Percentiles rank a stretch among this genome's conserved stretches.
These are phyloP conservation scores for Mormyrus proboscirostris DNA, from an alignment of 2,797 vertebrate species.

Conservation along the genomic window DNA sequence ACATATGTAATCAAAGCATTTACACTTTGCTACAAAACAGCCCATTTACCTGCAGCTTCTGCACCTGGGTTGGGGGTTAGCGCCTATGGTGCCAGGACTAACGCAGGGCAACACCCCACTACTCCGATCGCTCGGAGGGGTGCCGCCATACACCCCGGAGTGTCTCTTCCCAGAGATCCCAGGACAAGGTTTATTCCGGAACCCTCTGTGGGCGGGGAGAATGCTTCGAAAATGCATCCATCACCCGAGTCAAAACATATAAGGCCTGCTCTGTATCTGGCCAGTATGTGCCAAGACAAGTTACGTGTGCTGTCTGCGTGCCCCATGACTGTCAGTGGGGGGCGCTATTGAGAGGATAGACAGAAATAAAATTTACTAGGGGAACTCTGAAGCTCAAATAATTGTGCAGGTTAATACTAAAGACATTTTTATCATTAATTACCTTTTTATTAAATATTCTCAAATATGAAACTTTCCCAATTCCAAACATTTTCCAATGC, in stretches of 20 bases:
- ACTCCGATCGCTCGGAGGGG: background rate
- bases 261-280: background rate
- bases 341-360: background rate
- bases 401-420: background rate
- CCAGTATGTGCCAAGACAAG: background rate
- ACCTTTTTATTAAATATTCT: background rate
- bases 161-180: background rate
- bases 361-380: background rate
- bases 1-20: background rate
- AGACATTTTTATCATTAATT: background rate
- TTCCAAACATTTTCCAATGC: background rate
- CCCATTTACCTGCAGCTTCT: slow-evolving; percentile 14
- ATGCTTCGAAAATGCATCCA: slow-evolving; percentile 8
- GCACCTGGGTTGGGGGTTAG: background rate
- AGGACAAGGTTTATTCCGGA: background rate
- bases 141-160: background rate
- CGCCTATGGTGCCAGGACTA: background rate
- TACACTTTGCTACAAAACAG: background rate
- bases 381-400: background rate
- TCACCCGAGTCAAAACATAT: slow-evolving; percentile 16
- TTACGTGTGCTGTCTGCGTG: background rate
- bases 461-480: background rate
- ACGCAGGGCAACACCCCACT: background rate
- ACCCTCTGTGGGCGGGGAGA: background rate
- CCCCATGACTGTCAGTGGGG: background rate